Conservation (phyloP, 2,888 invertebrate species). For the Nemotelus pantherinus region DNA sequence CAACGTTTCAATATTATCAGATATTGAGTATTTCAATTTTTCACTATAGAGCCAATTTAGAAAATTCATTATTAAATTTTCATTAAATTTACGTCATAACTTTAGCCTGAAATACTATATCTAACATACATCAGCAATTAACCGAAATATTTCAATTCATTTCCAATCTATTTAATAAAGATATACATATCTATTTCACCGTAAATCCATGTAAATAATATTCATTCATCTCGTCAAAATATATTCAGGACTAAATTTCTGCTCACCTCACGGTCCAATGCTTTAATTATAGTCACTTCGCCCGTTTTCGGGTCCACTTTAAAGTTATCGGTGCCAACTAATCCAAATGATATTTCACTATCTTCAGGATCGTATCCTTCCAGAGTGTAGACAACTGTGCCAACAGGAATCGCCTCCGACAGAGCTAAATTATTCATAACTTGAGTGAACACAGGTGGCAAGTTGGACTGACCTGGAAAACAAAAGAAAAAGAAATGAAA, state of each 20-base stretch:
- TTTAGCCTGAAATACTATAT: no score
- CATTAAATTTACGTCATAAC: no score
- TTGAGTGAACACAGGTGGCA: slow-evolving; percentile 77
- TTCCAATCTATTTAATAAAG: no score
- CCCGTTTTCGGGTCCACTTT: slow-evolving; percentile 80
- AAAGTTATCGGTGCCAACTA: slow-evolving; percentile 84
- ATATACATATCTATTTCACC: no score
- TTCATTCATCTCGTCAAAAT: background rate
- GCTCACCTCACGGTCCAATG: slow-evolving; percentile 83
- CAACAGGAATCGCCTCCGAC: slow-evolving; percentile 82
- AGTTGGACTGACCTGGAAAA: slow-evolving; percentile 66
- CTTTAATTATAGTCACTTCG: slow-evolving; percentile 79
- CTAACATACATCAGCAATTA: no score
- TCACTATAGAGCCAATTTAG: no score
- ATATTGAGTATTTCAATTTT: no score
- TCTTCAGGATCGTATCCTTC: slow-evolving; percentile 86
- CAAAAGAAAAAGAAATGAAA: background rate
- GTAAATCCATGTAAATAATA: slow-evolving; percentile 13
- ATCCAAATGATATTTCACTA: slow-evolving; percentile 73
- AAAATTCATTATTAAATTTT: no score
- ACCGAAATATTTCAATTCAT: no score
- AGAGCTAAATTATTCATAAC: slow-evolving; percentile 82
- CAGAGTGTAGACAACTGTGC: slow-evolving; percentile 79
- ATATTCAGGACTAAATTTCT: background rate
- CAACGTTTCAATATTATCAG: no score